These are phyloP conservation scores for Hydraecia micacea DNA, from an alignment of 2,888 invertebrate species.

Conservation along the genomic window DNA sequence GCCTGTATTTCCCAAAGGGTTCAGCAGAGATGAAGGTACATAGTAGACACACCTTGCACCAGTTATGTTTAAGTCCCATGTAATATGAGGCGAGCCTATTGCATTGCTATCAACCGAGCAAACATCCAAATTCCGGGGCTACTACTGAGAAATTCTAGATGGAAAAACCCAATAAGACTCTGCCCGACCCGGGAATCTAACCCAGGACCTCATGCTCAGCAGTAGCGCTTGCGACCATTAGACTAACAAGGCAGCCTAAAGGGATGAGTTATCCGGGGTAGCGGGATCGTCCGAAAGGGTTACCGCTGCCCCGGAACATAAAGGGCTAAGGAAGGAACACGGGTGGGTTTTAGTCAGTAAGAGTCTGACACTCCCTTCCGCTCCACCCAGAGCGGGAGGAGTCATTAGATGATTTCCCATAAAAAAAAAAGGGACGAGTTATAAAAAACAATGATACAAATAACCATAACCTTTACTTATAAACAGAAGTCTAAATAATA, in stretches of 20 bases:
- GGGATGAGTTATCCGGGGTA: too few relatives aligned
- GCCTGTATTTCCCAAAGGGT: neutral
- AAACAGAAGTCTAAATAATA: too few relatives aligned
- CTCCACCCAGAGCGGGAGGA: too few relatives aligned
- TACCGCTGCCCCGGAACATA: too few relatives aligned
- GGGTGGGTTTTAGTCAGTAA: too few relatives aligned
- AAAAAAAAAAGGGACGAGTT: neutral
- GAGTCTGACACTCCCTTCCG: too few relatives aligned
- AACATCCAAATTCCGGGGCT: neutral
- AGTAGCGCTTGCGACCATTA: neutral
- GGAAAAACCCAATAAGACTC: neutral
- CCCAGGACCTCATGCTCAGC: neutral
- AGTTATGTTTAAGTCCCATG: neutral
- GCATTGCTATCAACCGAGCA: neutral
- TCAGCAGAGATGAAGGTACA: neutral
- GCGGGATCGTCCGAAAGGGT: too few relatives aligned
- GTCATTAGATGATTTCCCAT: too few relatives aligned
- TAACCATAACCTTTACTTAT: too few relatives aligned
- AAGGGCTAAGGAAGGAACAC: too few relatives aligned
- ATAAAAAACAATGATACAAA: too few relatives aligned
- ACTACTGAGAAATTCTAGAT: neutral
- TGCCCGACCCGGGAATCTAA: neutral
- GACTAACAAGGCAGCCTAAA: neutral
- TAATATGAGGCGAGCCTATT: neutral
- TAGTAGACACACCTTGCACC: neutral